Conservation (phyloP, 2,888 invertebrate species). For the Eulithis testata region DNA sequence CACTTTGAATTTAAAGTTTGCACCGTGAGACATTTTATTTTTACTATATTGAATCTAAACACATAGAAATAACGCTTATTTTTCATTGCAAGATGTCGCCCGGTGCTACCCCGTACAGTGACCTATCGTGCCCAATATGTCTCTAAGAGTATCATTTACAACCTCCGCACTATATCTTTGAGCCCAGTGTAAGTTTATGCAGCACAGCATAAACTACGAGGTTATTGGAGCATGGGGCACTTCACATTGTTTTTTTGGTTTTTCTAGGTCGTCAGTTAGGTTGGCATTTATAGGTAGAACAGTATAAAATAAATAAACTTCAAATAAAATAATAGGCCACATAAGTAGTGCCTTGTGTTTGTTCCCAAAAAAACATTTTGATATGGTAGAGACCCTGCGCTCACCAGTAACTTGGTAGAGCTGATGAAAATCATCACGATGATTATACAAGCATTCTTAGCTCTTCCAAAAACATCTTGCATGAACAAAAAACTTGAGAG, state of each 20-base stretch:
- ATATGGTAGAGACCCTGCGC: too few species aligned
- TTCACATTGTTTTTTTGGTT: background rate
- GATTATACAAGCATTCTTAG: too few species aligned
- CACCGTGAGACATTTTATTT: background rate
- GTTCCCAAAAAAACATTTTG: too few species aligned
- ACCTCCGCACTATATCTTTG: slow-evolving; percentile 33
- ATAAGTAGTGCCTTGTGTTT: too few species aligned
- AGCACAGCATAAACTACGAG: background rate
- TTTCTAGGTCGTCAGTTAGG: background rate
- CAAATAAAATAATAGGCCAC: too few species aligned
- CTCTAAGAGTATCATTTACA: slow-evolving; percentile 50
- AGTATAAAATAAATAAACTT: too few species aligned
- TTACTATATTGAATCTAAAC: background rate
- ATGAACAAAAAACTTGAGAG: too few species aligned
- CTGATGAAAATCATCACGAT: too few species aligned
- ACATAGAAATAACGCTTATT: background rate
- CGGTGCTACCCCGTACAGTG: background rate
- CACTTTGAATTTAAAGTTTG: background rate
- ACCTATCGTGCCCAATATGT: slow-evolving; percentile 53
- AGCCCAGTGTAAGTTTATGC: slow-evolving; percentile 10
- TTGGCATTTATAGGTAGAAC: too few species aligned
- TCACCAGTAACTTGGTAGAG: too few species aligned
- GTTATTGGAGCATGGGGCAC: slow-evolving; percentile 11
- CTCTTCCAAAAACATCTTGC: too few species aligned
- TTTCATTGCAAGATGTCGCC: slow-evolving; percentile 4